Percentiles rank a stretch among this genome's conserved stretches.
These are phyloP conservation scores for Melinopterus prodromus DNA, from an alignment of 2,888 invertebrate species.

Conservation along the genomic window DNA sequence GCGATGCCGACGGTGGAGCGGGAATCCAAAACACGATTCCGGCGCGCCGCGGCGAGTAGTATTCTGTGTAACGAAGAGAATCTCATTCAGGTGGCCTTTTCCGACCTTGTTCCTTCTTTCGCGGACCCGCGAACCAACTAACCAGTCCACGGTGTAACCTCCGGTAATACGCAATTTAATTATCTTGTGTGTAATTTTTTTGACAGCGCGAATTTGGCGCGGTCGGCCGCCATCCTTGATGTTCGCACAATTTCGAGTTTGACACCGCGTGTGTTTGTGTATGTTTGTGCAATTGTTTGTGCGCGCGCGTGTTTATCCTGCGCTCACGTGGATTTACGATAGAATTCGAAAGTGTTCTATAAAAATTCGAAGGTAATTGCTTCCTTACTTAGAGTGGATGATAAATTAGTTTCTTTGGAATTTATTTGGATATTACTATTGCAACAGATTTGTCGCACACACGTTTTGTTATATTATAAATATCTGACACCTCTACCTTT, in stretches of 20 bases:
- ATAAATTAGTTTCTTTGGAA: neutral
- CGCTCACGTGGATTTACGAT: neutral
- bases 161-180: neutral
- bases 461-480: too few relatives aligned
- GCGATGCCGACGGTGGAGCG: constrained; percentile 32
- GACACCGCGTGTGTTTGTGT: neutral
- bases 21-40: constrained; percentile 34
- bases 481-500: too few relatives aligned
- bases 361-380: neutral
- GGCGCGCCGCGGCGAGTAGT: constrained; percentile 23
- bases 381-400: neutral
- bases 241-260: neutral
- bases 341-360: neutral
- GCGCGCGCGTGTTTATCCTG: neutral
- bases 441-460: too few relatives aligned
- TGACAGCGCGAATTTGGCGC: neutral
- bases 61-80: constrained; percentile 24
- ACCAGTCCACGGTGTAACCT: constrained; percentile 9
- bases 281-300: neutral
- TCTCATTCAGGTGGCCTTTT: constrained; percentile 38
- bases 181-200: neutral
- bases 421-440: neutral
- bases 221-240: neutral
- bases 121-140: constrained; percentile 24
- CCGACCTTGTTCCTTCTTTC: constrained; percentile 41